Base-by-base conservation (phyloP, 2,888 invertebrate species). In the Cheilosia vulpina region DNA sequence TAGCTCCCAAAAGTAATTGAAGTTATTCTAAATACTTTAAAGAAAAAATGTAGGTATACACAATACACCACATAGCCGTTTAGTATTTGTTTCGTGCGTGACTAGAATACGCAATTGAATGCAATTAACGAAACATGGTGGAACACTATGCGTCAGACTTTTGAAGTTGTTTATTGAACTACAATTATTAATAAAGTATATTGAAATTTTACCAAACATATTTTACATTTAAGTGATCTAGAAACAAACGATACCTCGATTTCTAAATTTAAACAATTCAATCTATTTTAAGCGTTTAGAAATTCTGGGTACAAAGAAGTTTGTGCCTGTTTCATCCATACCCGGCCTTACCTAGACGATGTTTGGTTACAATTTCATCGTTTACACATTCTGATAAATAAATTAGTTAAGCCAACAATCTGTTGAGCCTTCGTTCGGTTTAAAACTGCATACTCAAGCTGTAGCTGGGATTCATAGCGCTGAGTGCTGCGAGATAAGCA, bases 61-160 rank as follows among this genome's bases (percentile, higher is more conserved):
- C 43, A 43, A 58, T 21, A 57, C 7, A 43, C 2, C n/a, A 27
- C 7, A 17, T 43, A 45, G 3, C 24, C 11, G n/a, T 27, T 38
- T 47, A 38, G 34, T 52, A 34, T 17, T 45, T 47, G 2, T 11
- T n/a, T 50, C 7, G 47, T 71, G 38, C 71, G 71, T 71, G 71
- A 50, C 47, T 50, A 13, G 47, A 58, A 71, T 58, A 17, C 17
- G 71, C 11, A 58, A 58, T 13, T 58, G 38, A 50, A 31, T 71
- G 19, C n/a, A 50, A 38, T 34, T 15, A 34, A 58, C 13, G 31
- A 62, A 38, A 38, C 13, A 38, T 11, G 1, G 4, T 13, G 13
- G n/a, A 27, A 27, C n/a, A 58, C 9, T 24, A 13, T 13, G 50
- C 50, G 50, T 21, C 21, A 21, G 24, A 50, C 13, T 11, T 50